These are phyloP conservation scores for Philaenus spumarius DNA, from an alignment of 1,140 invertebrate species.

Conservation along the genomic window DNA sequence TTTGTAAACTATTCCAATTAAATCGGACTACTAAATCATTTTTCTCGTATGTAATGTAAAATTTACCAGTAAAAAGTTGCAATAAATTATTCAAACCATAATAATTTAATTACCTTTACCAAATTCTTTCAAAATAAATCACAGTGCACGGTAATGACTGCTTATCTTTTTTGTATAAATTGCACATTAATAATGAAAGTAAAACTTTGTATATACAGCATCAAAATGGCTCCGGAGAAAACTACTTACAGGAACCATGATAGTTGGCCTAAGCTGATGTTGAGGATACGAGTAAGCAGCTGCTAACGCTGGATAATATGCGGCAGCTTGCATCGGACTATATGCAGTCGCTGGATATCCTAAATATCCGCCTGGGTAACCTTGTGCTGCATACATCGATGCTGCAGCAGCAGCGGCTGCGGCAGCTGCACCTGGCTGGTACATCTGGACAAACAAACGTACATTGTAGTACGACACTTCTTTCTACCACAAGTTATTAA, in stretches of 20 bases:
- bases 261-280: slow-evolving; percentile 57
- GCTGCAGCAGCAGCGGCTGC: slow-evolving; percentile 23
- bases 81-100: too few species aligned
- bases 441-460: slow-evolving; percentile 48
- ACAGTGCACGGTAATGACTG: slow-evolving; percentile 5
- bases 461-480: too few species aligned
- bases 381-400: slow-evolving; percentile 22
- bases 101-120: too few species aligned
- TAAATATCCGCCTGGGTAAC: slow-evolving; percentile 58
- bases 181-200: slow-evolving; percentile 16
- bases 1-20: too few species aligned
- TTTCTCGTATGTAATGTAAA: too few species aligned
- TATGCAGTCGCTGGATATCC: slow-evolving; percentile 61
- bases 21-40: too few species aligned
- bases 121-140: too few species aligned
- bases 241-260: slow-evolving; percentile 65
- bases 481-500: too few species aligned
- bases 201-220: too few species aligned
- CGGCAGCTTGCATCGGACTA: slow-evolving; percentile 50
- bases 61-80: too few species aligned
- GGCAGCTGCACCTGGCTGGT: slow-evolving; percentile 50
- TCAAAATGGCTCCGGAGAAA: too few species aligned
- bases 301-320: slow-evolving; percentile 61
- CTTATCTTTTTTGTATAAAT: slow-evolving; percentile 13
- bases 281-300: slow-evolving; percentile 54